These are phyloP conservation scores for Aurelia aurita DNA, from an alignment of 30 jellyfish, hydroid and myxozoan species.

Conservation along the genomic window DNA sequence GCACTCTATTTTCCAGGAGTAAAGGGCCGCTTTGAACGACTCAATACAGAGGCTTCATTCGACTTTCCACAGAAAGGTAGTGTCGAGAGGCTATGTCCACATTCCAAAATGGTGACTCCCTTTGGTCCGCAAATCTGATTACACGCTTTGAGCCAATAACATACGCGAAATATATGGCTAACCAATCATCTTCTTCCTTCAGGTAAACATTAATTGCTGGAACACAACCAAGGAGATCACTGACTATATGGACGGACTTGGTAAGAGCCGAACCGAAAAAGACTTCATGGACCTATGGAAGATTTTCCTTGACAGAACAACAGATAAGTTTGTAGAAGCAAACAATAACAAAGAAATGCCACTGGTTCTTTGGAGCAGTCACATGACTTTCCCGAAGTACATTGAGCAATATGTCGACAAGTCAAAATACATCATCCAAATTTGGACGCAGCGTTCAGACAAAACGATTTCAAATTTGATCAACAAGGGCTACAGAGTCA, in stretches of 20 bases:
- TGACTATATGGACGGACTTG: constrained; percentile 56
- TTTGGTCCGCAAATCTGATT: no score
- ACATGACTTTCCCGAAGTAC: constrained; percentile 83
- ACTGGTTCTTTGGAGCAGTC: constrained; percentile 89
- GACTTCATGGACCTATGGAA: constrained; percentile 91
- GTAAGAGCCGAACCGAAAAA: constrained; percentile 64
- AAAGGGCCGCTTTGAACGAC: no score
- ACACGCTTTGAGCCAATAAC: no score
- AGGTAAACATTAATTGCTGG: constrained; percentile 88
- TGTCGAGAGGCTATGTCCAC: no score
- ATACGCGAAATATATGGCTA: no score
- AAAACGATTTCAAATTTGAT: constrained; percentile 71
- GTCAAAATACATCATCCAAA: constrained; percentile 85
- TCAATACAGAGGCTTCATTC: no score
- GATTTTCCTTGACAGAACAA: constrained; percentile 75
- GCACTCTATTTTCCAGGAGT: no score
- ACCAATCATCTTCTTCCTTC: background rate
- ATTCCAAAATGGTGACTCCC: no score
- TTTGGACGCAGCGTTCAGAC: constrained; percentile 81
- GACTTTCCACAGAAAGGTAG: no score
- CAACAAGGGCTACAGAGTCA: constrained; percentile 78
- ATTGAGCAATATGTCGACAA: constrained; percentile 76
- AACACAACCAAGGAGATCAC: constrained; percentile 80
- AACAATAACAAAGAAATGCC: constrained; percentile 77
- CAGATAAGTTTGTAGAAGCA: constrained; percentile 65